Conservation (phyloP, 2,797 vertebrate genomes). For the Epinephelus awoara region DNA sequence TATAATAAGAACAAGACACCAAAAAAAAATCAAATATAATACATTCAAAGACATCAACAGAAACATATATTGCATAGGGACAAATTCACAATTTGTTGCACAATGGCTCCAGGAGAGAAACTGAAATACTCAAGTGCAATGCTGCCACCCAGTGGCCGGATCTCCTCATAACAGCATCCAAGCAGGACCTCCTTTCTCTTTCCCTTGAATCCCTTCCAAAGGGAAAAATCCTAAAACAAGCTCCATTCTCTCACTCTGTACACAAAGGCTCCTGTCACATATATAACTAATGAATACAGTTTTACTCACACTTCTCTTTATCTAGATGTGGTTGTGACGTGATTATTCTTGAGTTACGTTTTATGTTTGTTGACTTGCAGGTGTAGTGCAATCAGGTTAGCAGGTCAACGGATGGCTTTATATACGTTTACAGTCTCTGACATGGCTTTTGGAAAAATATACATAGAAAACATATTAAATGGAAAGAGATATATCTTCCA, state of each 20-base stretch:
- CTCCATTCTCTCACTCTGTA: constrained; percentile 46
- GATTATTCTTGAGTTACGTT: constrained; percentile 20
- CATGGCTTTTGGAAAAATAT: constrained; percentile 13
- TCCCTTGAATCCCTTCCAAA: constrained; percentile 12
- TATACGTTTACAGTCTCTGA: constrained; percentile 9
- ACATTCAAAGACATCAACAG: constrained; percentile 48
- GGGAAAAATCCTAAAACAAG: constrained; percentile 32
- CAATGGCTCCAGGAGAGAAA: constrained; percentile 43
- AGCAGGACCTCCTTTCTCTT: constrained; percentile 29
- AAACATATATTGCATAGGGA: constrained; percentile 44
- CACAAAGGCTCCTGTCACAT: constrained; percentile 18
- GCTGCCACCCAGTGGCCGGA: constrained; percentile 76
- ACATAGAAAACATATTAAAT: neutral
- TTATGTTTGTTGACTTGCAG: constrained; percentile 12
- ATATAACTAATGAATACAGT: constrained; percentile 8
- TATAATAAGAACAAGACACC: constrained; percentile 21
- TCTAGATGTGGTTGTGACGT: neutral
- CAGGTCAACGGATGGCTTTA: constrained; percentile 19
- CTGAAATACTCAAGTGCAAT: constrained; percentile 68
- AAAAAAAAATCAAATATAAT: constrained; percentile 36
- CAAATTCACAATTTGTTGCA: constrained; percentile 57
- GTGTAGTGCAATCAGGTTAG: constrained; percentile 53
- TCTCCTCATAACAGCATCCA: constrained; percentile 32
- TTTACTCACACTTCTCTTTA: constrained; percentile 2
- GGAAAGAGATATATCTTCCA: constrained; percentile 12